Evolutionary conservation across 1,140 invertebrate genomes (phyloP).

Genomic region (Drosophila sturtevanti): DNA sequence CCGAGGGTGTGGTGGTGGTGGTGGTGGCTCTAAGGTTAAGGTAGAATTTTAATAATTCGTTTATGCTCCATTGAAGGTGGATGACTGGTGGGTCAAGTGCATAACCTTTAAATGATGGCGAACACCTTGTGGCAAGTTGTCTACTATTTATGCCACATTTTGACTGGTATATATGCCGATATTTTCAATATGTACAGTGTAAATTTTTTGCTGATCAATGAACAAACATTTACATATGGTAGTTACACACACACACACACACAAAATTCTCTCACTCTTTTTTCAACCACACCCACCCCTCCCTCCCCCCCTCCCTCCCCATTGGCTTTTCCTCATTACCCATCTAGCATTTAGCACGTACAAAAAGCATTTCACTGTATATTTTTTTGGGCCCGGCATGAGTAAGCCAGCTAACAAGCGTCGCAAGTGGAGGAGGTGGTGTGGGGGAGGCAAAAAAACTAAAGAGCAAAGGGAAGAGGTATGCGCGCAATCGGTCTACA

Average conservation of each 20-base stretch:
- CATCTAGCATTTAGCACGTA: constrained; percentile 2
- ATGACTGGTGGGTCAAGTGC: constrained; percentile 39
- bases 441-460: not conserved
- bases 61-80: constrained; percentile 44
- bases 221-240: no score
- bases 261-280: no score
- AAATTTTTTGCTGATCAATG: no score
- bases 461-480: not conserved
- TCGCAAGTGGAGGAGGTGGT: not conserved
- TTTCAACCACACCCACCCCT: not conserved
- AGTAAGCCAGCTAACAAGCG: constrained; percentile 12
- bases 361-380: constrained; percentile 7
- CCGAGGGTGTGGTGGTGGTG: not conserved
- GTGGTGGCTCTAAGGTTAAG: constrained; percentile 19
- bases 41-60: not conserved
- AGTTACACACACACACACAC: no score
- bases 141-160: no score
- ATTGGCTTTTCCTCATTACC: not conserved
- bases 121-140: no score
- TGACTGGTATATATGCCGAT: no score
- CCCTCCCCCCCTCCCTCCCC: not conserved
- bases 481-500: not conserved
- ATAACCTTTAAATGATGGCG: constrained; percentile 1
- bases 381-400: constrained; percentile 6
- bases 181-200: no score